Evolutionary conservation across 1,140 invertebrate genomes (phyloP), one percentile per base, ranked within the genome.

Genomic region (Dendroctonus valens): DNA sequence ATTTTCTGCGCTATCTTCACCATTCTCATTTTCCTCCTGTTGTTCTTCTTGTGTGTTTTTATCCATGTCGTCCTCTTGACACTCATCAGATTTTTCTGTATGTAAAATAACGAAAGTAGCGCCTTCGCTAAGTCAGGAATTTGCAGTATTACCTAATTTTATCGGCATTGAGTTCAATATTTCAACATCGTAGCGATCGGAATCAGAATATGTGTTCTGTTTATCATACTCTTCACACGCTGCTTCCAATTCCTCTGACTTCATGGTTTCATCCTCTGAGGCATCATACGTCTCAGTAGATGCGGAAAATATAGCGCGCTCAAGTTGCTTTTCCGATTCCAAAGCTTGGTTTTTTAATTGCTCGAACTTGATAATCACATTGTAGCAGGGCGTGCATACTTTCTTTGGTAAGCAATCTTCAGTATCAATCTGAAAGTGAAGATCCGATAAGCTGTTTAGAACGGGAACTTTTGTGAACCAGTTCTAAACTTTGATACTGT

Each of bases 271-370:
- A 53, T 26, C 26, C 26, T 26, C 26, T 1, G 26, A 26, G 26
- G 26, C 26, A 26, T 26, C 26, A 26, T 26, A 26, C 26, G 26
- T 26, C 26, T 26, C 26, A 26, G 26, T 26, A 26, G 11, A n/a
- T 52, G 15, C 26, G 11, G 50, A 52, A 52, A n/a, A 1, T 2
- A 12, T 52, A n/a, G 7, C 15, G 6, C 8, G 41, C 12, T 11
- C 39, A 8, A 66, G 46, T 12, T 42, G 12, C 26, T 49, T 66
- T 52, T 66, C 55, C 14, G 55, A 66, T 53, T 66, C 64, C n/a
- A 66, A 53, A 7, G 39, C 48, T 52, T 59, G 59, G 5, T 39
- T 59, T 59, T 66, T 66, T 37, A 66, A 66, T 14, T 41, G 5
- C 14, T 59, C 38, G 53, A 66, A 66, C 40, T 59, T 66, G 12